Percentiles rank a stretch among this genome's conserved stretches.
phyloP scores from a whole-genome alignment of 2,113 vertebrate genomes.

The Hoplias malabaricus region DNA sequence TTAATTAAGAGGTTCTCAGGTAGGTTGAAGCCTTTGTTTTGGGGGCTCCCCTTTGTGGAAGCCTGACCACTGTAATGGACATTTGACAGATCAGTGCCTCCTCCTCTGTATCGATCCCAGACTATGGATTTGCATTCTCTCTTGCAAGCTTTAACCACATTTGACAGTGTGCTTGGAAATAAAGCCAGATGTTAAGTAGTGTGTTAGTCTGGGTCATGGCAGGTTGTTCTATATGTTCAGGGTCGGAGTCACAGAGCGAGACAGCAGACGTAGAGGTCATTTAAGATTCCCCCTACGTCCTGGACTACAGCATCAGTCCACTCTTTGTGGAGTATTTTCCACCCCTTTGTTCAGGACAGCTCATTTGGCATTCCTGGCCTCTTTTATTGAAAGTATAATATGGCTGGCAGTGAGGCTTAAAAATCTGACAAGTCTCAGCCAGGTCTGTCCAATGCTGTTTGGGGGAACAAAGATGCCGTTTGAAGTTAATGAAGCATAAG shows the following conservation, averaged over 20 bases:
- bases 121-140: neutral
- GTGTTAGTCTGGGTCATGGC: slow-evolving; percentile 19
- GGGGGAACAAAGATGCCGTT: slow-evolving; percentile 56
- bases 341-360: neutral
- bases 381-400: slow-evolving; percentile 56
- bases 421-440: slow-evolving; percentile 51
- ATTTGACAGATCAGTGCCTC: neutral
- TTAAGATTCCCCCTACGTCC: slow-evolving; percentile 23
- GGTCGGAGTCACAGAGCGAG: too few species aligned
- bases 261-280: neutral
- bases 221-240: slow-evolving; percentile 12
- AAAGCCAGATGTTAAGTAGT: slow-evolving; percentile 34
- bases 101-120: neutral
- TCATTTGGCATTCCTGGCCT: slow-evolving; percentile 32
- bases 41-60: neutral
- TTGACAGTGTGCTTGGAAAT: slow-evolving; percentile 31
- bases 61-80: neutral
- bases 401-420: slow-evolving; percentile 53
- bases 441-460: slow-evolving; percentile 48
- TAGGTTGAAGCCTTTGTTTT: neutral
- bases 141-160: neutral
- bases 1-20: slow-evolving; percentile 9
- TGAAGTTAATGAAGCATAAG: slow-evolving; percentile 68
- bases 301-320: neutral
- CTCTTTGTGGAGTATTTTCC: neutral